phyloP scores from a whole-genome alignment of 2,888 invertebrate genomes.

The Apamea monoglypha region DNA sequence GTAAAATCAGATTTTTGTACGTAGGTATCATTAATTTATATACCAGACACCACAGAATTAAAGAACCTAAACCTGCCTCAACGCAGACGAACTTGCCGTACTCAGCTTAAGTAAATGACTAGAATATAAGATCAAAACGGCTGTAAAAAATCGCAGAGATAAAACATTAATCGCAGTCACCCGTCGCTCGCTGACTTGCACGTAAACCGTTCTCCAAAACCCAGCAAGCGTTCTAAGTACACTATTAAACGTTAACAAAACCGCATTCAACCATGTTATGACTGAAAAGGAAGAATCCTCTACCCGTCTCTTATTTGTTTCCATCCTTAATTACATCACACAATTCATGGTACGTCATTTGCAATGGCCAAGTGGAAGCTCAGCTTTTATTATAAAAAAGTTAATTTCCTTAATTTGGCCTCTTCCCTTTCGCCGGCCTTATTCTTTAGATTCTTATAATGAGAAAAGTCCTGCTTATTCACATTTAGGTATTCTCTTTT shows the following conservation, averaged over 20 bases:
- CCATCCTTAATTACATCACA: constrained; percentile 81
- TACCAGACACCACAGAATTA: too few relatives aligned
- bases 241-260: constrained; percentile 60
- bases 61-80: not conserved
- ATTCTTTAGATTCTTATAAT: constrained; percentile 80
- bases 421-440: constrained; percentile 78
- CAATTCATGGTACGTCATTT: constrained; percentile 87
- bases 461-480: constrained; percentile 78
- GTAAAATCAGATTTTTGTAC: not conserved
- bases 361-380: constrained; percentile 78
- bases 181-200: constrained; percentile 39
- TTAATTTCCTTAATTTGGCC: constrained; percentile 88
- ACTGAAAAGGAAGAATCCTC: constrained; percentile 54
- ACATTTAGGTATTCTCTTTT: constrained; percentile 74
- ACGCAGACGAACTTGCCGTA: not conserved
- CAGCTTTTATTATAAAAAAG: constrained; percentile 84
- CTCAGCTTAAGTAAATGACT: constrained; percentile 16
- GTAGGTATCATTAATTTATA: not conserved
- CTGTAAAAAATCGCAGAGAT: constrained; percentile 32
- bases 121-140: constrained; percentile 17
- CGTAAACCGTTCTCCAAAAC: constrained; percentile 37
- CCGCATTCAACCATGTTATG: constrained; percentile 53
- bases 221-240: constrained; percentile 50
- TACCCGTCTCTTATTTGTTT: constrained; percentile 74
- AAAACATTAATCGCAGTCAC: constrained; percentile 52